Conservation (phyloP, 1,140 invertebrate species). For the Nephotettix cincticeps region DNA sequence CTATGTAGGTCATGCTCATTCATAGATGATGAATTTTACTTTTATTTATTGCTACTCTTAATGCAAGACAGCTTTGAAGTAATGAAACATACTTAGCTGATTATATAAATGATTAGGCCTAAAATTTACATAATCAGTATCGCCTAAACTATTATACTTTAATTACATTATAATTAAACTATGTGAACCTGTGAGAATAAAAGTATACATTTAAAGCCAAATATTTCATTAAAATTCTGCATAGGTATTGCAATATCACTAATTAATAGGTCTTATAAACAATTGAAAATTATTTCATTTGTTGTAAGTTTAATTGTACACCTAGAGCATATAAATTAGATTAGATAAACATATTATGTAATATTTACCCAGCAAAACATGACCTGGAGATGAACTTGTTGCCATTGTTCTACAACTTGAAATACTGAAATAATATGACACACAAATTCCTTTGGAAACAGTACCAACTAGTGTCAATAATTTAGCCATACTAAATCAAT, state of each 20-base stretch:
- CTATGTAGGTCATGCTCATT: too few species aligned
- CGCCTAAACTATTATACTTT: too few species aligned
- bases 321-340: background rate
- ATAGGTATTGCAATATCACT: background rate
- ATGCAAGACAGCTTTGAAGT: too few species aligned
- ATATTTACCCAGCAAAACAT: slow-evolving; percentile 25
- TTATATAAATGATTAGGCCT: too few species aligned
- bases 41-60: too few species aligned
- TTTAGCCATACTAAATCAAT: background rate
- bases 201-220: background rate
- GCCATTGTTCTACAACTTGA: background rate
- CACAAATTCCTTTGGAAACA: background rate
- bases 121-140: too few species aligned
- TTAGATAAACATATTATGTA: background rate
- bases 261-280: background rate
- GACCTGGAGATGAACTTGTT: background rate
- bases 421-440: background rate
- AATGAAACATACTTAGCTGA: too few species aligned
- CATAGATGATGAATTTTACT: too few species aligned
- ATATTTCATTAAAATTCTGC: background rate
- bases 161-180: too few species aligned
- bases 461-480: background rate
- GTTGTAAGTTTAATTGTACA: background rate
- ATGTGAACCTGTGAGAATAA: background rate
- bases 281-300: background rate